Percentiles rank a stretch among this genome's conserved stretches.
phyloP scores from a whole-genome alignment of 1,140 invertebrate species.

The Charaxes varanes region DNA sequence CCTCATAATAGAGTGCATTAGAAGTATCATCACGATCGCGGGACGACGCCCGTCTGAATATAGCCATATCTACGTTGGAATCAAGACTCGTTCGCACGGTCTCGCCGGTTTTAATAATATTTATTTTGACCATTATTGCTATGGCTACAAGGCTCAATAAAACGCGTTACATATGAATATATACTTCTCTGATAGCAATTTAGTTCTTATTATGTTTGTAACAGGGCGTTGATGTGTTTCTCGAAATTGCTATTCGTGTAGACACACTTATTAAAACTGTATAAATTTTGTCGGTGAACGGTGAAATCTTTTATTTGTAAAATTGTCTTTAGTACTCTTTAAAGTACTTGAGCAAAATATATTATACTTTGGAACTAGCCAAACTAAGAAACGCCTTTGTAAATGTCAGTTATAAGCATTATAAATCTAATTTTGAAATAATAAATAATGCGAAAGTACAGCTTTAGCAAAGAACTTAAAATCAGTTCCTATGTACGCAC shows the following conservation, averaged over 20 bases:
- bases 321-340: not conserved
- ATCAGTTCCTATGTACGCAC: slow-evolving; percentile 11
- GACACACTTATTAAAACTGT: slow-evolving; percentile 2
- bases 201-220: slow-evolving; percentile 9
- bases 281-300: slow-evolving; percentile 1
- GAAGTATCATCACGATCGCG: slow-evolving; percentile 46
- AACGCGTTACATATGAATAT: not conserved
- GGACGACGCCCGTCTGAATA: slow-evolving; percentile 34
- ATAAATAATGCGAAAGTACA: no score
- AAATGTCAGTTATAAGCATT: no score
- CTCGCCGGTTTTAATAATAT: slow-evolving; percentile 3
- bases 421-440: no score
- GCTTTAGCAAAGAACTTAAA: no score
- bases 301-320: slow-evolving; percentile 1
- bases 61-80: slow-evolving; percentile 35
- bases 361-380: no score
- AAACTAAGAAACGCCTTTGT: no score
- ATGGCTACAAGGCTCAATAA: slow-evolving; percentile 3
- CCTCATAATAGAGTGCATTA: slow-evolving; percentile 42
- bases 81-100: slow-evolving; percentile 35
- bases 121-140: slow-evolving; percentile 12
- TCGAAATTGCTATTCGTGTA: slow-evolving; percentile 5
- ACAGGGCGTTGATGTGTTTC: slow-evolving; percentile 4
- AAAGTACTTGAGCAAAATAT: no score
- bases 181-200: slow-evolving; percentile 1